phyloP scores from a whole-genome alignment of 1,140 invertebrate genomes.

The Apis florea region DNA sequence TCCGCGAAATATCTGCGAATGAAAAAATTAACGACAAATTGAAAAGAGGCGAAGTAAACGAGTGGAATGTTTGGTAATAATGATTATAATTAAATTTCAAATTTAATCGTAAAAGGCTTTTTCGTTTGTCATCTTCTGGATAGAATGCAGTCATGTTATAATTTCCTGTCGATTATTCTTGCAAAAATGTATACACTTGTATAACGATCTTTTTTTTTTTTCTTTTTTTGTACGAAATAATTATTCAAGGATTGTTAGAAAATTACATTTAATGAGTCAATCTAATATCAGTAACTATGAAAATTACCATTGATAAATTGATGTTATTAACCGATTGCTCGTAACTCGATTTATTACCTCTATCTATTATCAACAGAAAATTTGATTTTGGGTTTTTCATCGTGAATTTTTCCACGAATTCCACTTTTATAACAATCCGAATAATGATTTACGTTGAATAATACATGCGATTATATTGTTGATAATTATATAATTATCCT shows the following conservation, averaged over 20 bases:
- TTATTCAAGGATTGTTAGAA: too few species aligned
- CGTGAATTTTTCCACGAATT: not conserved
- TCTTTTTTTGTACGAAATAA: not conserved
- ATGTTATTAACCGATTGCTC: not conserved
- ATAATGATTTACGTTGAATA: constrained; percentile 15
- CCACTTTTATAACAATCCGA: not conserved
- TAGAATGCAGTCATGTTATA: too few species aligned
- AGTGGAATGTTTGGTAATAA: not conserved
- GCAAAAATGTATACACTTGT: too few species aligned
- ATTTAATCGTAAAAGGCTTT: too few species aligned
- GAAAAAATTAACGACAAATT: not conserved
- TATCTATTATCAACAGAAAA: not conserved
- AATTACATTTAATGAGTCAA: not conserved
- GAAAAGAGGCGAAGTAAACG: not conserved
- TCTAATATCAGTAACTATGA: not conserved
- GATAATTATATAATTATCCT: constrained; percentile 33
- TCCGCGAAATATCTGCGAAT: constrained; percentile 81
- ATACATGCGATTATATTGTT: not conserved
- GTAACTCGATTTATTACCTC: too few species aligned
- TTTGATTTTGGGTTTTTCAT: constrained; percentile 1
- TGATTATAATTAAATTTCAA: too few species aligned
- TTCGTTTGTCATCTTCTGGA: too few species aligned
- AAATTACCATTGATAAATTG: not conserved
- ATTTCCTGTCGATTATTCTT: too few species aligned
- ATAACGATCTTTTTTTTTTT: too few species aligned